Evolutionary conservation across 1,140 invertebrate species (phyloP).

Genomic region (Agrypnia vestita): DNA sequence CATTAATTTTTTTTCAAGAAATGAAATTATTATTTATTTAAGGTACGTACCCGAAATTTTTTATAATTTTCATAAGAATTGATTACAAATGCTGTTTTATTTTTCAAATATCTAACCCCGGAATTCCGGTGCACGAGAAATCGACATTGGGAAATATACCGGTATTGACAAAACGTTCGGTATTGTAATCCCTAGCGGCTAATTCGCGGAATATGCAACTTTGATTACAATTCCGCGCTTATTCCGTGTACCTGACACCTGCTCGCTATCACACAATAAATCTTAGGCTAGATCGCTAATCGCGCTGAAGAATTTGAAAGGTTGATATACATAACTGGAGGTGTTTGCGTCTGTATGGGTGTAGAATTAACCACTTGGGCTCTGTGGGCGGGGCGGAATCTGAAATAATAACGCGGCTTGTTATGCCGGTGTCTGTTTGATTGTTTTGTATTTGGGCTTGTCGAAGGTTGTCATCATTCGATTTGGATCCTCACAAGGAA

Average conservation of each 20-base stretch:
- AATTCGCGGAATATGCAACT: no score
- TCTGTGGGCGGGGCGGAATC: constrained; percentile 19
- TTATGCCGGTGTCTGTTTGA: constrained; percentile 14
- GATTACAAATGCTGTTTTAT: no score
- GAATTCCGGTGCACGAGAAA: no score
- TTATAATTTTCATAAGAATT: no score
- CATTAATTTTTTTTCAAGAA: no score
- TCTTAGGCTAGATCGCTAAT: constrained; percentile 27
- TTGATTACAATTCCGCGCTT: no score
- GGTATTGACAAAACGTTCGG: no score
- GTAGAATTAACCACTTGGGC: not conserved
- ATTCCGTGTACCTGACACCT: not conserved
- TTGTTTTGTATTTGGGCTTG: constrained; percentile 24
- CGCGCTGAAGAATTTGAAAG: constrained; percentile 33
- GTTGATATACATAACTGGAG: constrained; percentile 8
- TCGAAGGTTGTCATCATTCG: not conserved
- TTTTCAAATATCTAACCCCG: no score
- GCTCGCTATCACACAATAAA: constrained; percentile 9
- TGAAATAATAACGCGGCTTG: constrained; percentile 9
- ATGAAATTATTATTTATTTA: no score
- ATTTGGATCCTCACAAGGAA: constrained; percentile 16
- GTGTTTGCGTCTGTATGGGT: not conserved
- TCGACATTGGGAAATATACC: no score
- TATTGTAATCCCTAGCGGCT: no score
- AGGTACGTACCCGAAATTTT: no score